Base-by-base conservation (phyloP, 2,888 invertebrate genomes). In the Phorcus lineatus region DNA sequence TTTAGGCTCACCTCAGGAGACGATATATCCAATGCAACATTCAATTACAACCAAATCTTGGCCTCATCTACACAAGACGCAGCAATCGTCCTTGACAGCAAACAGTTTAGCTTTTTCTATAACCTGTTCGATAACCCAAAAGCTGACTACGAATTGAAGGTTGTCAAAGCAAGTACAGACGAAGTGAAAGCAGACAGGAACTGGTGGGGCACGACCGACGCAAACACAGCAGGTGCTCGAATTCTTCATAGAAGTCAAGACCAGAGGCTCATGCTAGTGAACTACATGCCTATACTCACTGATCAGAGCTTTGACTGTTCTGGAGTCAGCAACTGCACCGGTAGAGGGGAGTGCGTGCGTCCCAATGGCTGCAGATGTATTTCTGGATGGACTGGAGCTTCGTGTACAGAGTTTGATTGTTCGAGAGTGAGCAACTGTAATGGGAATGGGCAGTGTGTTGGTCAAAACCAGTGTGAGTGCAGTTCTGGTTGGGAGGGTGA, bases 381-480 rank as follows among this genome's bases (percentile, higher is more conserved):
- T 17, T 79, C 83, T 19, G 84, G 84, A 28, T 83, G 85, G 83
- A 36, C 81, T 0, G 85, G 85, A n/a, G n/a, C 13, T n/a, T 31
- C 16, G 11, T 85, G 85, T 24, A 74, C 80, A 17, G 80, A 81
- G 0, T 82, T 75, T 75, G 83, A 83, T 79, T 85, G 85, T 40
- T 77, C 80, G 40, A 81, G 75, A 1, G 79, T 87, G 3, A 78
- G 78, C 70, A 62, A 82, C 57, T 87, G 87, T 70, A 79, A 81
- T 77, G 83, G 83, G 3, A 83, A 83, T 31, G 87, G 87, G 13
- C 24, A 54, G 11, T 87, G 87, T 57, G 52, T 81, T 28, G 87
- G 85, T 36, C 85, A 85, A 17, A 85, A 87, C 74, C 55, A 17
- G n/a, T 87, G 87, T 70, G 9, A 78, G 11, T 87, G 87, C 54